phyloP scores from a whole-genome alignment of 1,140 invertebrate genomes.

The Drosophila murphyi region DNA sequence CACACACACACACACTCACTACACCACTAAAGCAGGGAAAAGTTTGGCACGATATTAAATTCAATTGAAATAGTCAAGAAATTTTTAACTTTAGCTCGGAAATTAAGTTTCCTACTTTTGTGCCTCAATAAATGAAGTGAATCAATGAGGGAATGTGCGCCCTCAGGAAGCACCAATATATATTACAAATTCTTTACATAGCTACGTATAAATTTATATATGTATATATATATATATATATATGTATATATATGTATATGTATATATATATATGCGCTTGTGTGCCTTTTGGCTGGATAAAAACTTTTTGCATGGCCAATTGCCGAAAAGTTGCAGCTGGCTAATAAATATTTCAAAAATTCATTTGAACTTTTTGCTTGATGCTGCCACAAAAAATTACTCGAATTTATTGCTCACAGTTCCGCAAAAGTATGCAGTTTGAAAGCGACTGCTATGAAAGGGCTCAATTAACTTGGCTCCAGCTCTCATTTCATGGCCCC shows the following conservation, averaged over 20 bases:
- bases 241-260: neutral
- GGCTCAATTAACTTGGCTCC: constrained; percentile 33
- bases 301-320: constrained; percentile 35
- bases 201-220: too few relatives aligned
- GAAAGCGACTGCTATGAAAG: constrained; percentile 5
- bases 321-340: constrained; percentile 27
- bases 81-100: constrained; percentile 32
- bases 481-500: constrained; percentile 16
- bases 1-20: constrained; percentile 1
- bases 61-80: constrained; percentile 36
- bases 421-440: constrained; percentile 16
- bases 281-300: neutral
- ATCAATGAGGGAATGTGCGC: constrained; percentile 24
- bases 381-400: neutral
- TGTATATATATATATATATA: neutral
- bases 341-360: constrained; percentile 45
- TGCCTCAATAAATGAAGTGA: constrained; percentile 65
- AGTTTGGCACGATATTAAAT: constrained; percentile 35
- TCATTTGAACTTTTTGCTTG: constrained; percentile 31
- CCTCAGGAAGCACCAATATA: constrained; percentile 14
- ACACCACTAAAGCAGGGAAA: neutral
- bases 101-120: constrained; percentile 71
- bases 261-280: neutral
- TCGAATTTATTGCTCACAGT: constrained; percentile 13
- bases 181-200: constrained; percentile 11